Base-by-base conservation (phyloP, 2,113 vertebrate species). In the Pterocles gutturalis region DNA sequence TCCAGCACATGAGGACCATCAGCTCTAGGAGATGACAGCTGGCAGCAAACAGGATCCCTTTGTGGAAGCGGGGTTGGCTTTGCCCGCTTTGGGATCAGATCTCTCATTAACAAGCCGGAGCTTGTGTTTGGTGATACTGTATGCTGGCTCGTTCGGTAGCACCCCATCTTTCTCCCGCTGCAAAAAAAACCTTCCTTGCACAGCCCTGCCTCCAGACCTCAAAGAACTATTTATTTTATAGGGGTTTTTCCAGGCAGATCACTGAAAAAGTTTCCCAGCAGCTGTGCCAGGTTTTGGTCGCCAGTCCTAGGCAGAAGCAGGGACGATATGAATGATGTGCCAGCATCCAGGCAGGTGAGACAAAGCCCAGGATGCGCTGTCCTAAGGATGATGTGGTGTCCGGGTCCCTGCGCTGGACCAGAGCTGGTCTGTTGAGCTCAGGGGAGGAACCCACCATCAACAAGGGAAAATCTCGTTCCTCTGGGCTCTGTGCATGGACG, bases 161-260 rank as follows among this genome's bases (percentile, higher is more conserved):
- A 91, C 80, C 91, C 84, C 64, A 69, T 86, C 81, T 73, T 92
- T 94, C 81, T 83, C 34, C 89, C n/a, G 65, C 65, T 60, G 29
- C 72, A n/a, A n/a, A n/a, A n/a, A n/a, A n/a, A n/a, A n/a, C 80
- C 55, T 69, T 64, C 66, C 66, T 43, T 54, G 26, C 28, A 5
- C 45, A 69, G n/a, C 49, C 66, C 89, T 48, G 58, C 62, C 54
- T 81, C 55, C 24, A 2, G 67, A 58, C 76, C 92, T 92, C 85
- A 94, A 73, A 82, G 70, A 48, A 17, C 65, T 69, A 49, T 75
- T 94, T 73, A 64, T 92, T 89, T 94, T 64, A 43, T 64, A 26
- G 51, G 25, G 51, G 1, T 28, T 53, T 69, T 91, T 86, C 81
- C 76, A 83, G 71, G 11, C 75, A 65, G 55, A 69, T 58, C 31